These are phyloP conservation scores for Campoplex capitator DNA, from an alignment of 2,888 invertebrate genomes.

Conservation along the genomic window DNA sequence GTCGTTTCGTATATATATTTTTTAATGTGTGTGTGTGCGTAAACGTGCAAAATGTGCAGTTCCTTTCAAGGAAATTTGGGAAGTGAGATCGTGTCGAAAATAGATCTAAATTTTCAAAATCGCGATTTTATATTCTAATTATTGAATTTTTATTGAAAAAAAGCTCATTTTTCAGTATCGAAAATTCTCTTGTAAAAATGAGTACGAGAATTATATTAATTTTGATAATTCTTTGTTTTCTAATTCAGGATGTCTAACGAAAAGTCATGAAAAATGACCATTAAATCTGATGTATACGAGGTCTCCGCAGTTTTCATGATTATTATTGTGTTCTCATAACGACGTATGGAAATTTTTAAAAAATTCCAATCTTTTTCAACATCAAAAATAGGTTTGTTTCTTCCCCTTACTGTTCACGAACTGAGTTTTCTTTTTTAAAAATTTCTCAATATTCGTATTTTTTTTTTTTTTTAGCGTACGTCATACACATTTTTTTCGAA, in stretches of 20 bases:
- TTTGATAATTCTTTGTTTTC: background rate
- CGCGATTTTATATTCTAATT: background rate
- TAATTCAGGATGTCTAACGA: background rate
- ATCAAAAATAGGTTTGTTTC: no score
- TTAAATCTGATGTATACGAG: no score
- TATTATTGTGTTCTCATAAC: no score
- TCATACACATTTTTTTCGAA: no score
- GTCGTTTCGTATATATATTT: conserved; percentile 29
- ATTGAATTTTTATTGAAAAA: background rate
- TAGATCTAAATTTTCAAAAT: background rate
- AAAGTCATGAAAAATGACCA: no score
- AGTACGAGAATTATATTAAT: background rate
- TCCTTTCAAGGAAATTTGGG: conserved; percentile 21
- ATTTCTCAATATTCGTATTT: no score
- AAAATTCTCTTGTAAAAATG: background rate
- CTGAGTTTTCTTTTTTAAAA: no score
- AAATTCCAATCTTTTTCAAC: no score
- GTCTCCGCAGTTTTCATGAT: no score
- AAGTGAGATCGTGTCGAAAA: conserved; percentile 2
- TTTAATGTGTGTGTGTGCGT: conserved; percentile 23
- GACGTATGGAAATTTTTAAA: no score
- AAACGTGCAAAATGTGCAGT: conserved; percentile 53
- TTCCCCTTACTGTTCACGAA: no score
- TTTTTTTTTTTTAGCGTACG: no score
- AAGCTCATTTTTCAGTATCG: background rate